phyloP scores from a whole-genome alignment of 1,140 invertebrate genomes.

The Drosophila seguyi region DNA sequence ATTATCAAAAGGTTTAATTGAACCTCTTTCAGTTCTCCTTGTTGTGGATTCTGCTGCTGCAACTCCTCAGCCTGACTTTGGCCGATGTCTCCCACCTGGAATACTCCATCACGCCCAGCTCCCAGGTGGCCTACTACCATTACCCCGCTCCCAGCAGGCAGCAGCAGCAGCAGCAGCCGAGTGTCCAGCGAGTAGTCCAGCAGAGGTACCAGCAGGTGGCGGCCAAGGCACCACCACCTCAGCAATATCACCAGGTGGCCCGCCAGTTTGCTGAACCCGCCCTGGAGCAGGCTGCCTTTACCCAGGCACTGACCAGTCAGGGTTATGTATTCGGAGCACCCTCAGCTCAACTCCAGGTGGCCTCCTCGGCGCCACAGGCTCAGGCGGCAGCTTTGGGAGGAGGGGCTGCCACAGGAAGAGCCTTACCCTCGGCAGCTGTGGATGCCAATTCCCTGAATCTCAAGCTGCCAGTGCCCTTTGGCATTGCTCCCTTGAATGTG shows the following conservation, averaged over 20 bases:
- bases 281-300: conserved; percentile 77
- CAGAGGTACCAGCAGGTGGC: conserved; percentile 32
- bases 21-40: conserved; percentile 47
- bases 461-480: conserved; percentile 75
- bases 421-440: conserved; percentile 23
- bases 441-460: conserved; percentile 72
- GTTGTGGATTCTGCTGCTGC: conserved; percentile 25
- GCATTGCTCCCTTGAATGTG: conserved; percentile 72
- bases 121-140: conserved; percentile 73
- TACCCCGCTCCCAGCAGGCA: conserved; percentile 66
- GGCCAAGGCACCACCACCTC: conserved; percentile 3
- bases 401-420: conserved; percentile 22
- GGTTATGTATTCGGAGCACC: conserved; percentile 67
- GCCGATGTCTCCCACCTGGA: conserved; percentile 68
- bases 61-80: conserved; percentile 15
- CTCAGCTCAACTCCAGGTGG: conserved; percentile 29
- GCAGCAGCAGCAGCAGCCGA: conserved; percentile 1
- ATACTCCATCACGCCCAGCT: conserved; percentile 62
- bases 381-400: conserved; percentile 1
- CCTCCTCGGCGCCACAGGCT: conserved; percentile 8
- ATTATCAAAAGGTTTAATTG: conserved; percentile 12
- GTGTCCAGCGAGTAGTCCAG: conserved; percentile 10
- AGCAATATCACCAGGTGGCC: conserved; percentile 53
- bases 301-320: conserved; percentile 72
- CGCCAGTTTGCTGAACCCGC: conserved; percentile 61